A percentile compares a stretch with the other conserved stretches of the same genome.
phyloP scores from a whole-genome alignment of 2,797 vertebrate genomes.

The Pangasius larnaudii region DNA sequence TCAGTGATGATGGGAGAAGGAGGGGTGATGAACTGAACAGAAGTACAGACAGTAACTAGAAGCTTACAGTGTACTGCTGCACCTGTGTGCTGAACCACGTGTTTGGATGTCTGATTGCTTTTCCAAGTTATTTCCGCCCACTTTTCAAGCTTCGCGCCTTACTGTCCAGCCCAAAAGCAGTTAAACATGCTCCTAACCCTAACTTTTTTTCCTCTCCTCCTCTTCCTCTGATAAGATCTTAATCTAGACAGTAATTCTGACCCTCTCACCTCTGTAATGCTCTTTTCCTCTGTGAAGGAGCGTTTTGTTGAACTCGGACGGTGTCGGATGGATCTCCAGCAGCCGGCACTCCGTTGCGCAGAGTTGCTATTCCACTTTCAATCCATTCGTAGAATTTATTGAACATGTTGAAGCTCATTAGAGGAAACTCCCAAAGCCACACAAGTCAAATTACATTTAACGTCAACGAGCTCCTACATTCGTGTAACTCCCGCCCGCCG shows the following conservation, averaged over 20 bases:
- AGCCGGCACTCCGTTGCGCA: constrained; percentile 73
- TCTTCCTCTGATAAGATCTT: not conserved
- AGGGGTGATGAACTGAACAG: not conserved
- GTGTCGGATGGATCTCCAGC: constrained; percentile 50
- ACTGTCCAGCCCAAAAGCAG: not conserved
- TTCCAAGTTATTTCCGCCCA: not conserved
- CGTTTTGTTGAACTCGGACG: constrained; percentile 38
- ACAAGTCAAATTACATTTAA: constrained; percentile 41
- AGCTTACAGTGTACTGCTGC: not conserved
- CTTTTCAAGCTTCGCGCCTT: constrained; percentile 5
- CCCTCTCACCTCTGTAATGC: constrained; percentile 49
- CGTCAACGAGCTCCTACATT: constrained; percentile 27
- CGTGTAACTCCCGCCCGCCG: constrained; percentile 58
- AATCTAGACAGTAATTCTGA: no score
- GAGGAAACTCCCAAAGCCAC: constrained; percentile 34
- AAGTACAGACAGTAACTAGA: not conserved
- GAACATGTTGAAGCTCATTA: constrained; percentile 68
- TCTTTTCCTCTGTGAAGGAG: constrained; percentile 56
- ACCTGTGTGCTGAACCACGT: not conserved
- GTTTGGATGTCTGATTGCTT: not conserved
- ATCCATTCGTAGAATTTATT: constrained; percentile 82
- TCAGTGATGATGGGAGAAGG: not conserved
- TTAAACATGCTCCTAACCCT: not conserved
- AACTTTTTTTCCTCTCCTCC: no score
- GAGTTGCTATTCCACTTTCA: constrained; percentile 73